Evolutionary conservation across 2,113 vertebrate genomes (phyloP).

Genomic region (Glaucidium brasilianum): DNA sequence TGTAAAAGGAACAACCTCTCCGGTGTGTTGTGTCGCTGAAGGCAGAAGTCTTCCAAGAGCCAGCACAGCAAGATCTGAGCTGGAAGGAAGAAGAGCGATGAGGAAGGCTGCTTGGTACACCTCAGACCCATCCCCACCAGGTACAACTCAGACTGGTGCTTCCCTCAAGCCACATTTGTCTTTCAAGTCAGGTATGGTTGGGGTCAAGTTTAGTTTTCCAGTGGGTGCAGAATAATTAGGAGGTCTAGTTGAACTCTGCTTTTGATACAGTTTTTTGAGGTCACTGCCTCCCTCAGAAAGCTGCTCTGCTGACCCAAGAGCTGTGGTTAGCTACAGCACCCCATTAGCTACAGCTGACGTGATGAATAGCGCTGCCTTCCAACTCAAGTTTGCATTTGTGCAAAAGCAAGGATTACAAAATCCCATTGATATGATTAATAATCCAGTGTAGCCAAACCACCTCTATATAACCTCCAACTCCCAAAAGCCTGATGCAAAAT

Average conservation of each 20-base stretch:
- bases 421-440: background rate
- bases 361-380: background rate
- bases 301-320: background rate
- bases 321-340: background rate
- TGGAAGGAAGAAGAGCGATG: background rate
- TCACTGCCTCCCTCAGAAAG: background rate
- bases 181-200: background rate
- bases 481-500: conserved; percentile 9
- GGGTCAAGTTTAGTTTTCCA: background rate
- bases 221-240: background rate
- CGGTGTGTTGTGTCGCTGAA: accelerated
- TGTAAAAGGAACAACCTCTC: background rate
- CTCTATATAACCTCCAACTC: conserved; percentile 22
- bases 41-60: background rate
- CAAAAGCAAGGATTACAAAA: background rate
- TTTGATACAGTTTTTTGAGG: background rate
- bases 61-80: accelerated
- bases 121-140: background rate
- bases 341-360: accelerated
- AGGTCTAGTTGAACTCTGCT: background rate
- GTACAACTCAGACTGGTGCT: accelerated
- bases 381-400: background rate
- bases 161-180: background rate
- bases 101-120: background rate
- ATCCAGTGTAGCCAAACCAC: background rate